These are phyloP conservation scores for Gymnocypris eckloni DNA, from an alignment of 2,797 vertebrate species.

Conservation along the genomic window DNA sequence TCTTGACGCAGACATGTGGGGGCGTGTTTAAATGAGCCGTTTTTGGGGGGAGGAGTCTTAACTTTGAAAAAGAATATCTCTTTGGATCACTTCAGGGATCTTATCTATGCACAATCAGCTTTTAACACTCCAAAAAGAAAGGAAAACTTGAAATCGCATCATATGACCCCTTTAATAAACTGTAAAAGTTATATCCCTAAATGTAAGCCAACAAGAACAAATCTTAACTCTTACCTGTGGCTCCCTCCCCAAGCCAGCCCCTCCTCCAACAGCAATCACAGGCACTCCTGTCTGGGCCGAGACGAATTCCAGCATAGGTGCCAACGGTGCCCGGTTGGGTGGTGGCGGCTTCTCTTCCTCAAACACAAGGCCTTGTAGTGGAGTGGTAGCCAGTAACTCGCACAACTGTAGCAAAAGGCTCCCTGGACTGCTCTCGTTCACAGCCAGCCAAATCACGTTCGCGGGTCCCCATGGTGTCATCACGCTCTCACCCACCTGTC, in stretches of 20 bases:
- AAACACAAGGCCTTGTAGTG: constrained; percentile 92
- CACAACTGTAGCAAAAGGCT: constrained; percentile 92
- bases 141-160: no score
- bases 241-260: constrained; percentile 90
- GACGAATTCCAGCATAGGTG: constrained; percentile 94
- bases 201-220: neutral
- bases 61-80: no score
- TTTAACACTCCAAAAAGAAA: no score
- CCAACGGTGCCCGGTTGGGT: constrained; percentile 81
- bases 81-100: no score
- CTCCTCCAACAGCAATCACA: constrained; percentile 91
- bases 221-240: constrained; percentile 82
- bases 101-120: no score
- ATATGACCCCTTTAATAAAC: neutral
- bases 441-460: constrained; percentile 82
- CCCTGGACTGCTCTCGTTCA: constrained; percentile 93
- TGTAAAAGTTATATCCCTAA: neutral
- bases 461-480: constrained; percentile 81
- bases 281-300: constrained; percentile 94
- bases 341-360: constrained; percentile 87
- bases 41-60: no score
- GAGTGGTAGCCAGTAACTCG: constrained; percentile 90
- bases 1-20: no score
- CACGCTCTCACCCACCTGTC: constrained; percentile 78
- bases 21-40: no score